A percentile compares a stretch with the other conserved stretches of the same genome.
These are phyloP conservation scores for Fukomys damarensis DNA, from an alignment of 2,113 vertebrate species.

Conservation along the genomic window DNA sequence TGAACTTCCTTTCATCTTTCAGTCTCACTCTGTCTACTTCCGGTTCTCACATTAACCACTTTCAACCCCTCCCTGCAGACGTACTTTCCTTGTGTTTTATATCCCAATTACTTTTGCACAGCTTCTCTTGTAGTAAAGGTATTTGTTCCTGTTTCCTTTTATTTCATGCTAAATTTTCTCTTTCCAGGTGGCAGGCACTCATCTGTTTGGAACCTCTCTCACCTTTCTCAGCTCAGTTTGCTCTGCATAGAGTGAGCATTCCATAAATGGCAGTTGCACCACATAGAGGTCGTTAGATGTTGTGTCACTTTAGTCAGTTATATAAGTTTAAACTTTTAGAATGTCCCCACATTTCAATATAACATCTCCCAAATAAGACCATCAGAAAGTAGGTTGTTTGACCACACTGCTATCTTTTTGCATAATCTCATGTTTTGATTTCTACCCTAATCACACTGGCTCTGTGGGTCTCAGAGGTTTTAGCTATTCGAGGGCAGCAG, in stretches of 20 bases:
- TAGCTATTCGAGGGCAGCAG: not conserved
- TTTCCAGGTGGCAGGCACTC: not conserved
- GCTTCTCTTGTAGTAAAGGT: not conserved
- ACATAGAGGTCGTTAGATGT: conserved; percentile 33
- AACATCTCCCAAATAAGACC: conserved; percentile 41
- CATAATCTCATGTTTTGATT: conserved; percentile 13
- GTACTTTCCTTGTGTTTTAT: conserved; percentile 15
- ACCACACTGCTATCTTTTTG: not conserved
- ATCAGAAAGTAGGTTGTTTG: conserved; percentile 24
- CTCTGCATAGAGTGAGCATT: not conserved
- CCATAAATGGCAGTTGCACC: not conserved
- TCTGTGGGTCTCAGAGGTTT: conserved; percentile 29
- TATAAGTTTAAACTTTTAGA: conserved; percentile 25
- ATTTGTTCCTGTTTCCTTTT: not conserved
- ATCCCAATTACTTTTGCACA: conserved; percentile 32
- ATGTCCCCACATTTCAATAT: conserved; percentile 42
- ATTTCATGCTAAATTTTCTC: not conserved
- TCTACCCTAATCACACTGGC: not conserved
- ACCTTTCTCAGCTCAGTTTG: not conserved
- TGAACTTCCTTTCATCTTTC: conserved; percentile 36
- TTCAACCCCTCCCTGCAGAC: not conserved
- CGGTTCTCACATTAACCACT: conserved; percentile 36
- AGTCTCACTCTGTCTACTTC: not conserved
- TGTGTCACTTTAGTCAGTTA: conserved; percentile 45
- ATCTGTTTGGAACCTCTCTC: not conserved